Percentiles rank a stretch among this genome's conserved stretches.
Evolutionary conservation across 2,113 vertebrate genomes (phyloP).

Genomic region (Hylia prasina): DNA sequence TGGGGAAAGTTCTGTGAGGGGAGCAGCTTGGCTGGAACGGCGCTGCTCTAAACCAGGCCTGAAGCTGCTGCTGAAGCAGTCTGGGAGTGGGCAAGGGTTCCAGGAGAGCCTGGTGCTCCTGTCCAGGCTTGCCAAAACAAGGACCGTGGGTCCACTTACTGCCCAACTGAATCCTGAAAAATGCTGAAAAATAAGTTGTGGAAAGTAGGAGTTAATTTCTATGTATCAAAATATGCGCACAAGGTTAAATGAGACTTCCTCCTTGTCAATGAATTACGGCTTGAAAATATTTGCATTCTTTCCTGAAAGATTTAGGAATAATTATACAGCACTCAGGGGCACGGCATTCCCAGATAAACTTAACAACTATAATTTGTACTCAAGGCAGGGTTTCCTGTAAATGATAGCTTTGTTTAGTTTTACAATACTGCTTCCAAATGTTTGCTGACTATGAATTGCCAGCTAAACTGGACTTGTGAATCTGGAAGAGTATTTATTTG

Average conservation of each 20-base stretch:
- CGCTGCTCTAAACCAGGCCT: background rate
- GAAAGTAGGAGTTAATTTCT: conserved; percentile 32
- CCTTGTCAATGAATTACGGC: conserved; percentile 37
- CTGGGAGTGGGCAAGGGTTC: fast-evolving
- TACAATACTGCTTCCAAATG: conserved; percentile 57
- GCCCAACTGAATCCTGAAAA: background rate
- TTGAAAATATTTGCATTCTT: conserved; percentile 66
- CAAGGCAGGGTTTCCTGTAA: conserved; percentile 65
- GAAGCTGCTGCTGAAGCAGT: background rate
- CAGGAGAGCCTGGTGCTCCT: background rate
- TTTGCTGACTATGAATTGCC: background rate
- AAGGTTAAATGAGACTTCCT: conserved; percentile 54
- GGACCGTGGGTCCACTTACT: fast-evolving
- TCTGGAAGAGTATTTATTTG: conserved; percentile 22
- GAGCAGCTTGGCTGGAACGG: background rate
- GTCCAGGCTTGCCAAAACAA: background rate
- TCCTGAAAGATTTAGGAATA: conserved; percentile 65
- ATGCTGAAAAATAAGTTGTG: too few species aligned
- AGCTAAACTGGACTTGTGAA: conserved; percentile 5
- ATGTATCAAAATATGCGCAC: conserved; percentile 29
- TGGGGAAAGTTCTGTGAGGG: background rate
- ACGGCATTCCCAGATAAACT: conserved; percentile 63
- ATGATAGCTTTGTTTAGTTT: conserved; percentile 64
- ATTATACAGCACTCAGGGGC: conserved; percentile 62
- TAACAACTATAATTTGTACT: conserved; percentile 64